Conservation (phyloP, 2,888 invertebrate species). For the Emmelina monodactyla region DNA sequence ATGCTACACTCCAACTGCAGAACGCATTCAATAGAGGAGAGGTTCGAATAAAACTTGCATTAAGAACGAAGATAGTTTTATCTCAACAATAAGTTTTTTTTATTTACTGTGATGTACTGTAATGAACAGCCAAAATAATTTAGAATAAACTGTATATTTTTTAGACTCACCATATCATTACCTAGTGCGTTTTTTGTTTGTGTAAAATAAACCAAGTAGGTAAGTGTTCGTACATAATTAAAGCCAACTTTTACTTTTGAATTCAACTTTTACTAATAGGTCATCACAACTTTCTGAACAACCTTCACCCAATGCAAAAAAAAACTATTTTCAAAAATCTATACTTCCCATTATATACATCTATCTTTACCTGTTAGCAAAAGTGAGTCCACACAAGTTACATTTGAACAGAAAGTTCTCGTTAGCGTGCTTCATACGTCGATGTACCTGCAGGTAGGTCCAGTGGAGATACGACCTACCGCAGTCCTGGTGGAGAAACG, state of each 20-base stretch:
- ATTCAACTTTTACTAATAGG: neutral
- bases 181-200: too few relatives aligned
- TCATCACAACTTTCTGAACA: neutral
- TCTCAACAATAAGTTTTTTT: too few relatives aligned
- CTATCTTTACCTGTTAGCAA: constrained; percentile 51
- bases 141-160: too few relatives aligned
- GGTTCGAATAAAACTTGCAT: too few relatives aligned
- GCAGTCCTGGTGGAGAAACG: constrained; percentile 36
- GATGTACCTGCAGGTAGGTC: constrained; percentile 60
- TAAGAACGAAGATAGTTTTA: too few relatives aligned
- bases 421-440: constrained; percentile 53
- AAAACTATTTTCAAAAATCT: neutral
- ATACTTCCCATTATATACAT: too few relatives aligned
- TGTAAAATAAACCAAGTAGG: too few relatives aligned
- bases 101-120: too few relatives aligned
- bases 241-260: neutral
- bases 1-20: constrained; percentile 53
- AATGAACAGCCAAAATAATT: too few relatives aligned
- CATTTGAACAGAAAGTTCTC: constrained; percentile 44
- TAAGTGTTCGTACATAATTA: neutral
- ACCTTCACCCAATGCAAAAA: neutral
- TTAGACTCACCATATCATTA: too few relatives aligned
- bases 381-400: constrained; percentile 43
- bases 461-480: constrained; percentile 58
- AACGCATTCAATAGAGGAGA: too few relatives aligned